Evolutionary conservation across 2,113 vertebrate genomes (phyloP).

Genomic region (Ptilonorhynchus violaceus): DNA sequence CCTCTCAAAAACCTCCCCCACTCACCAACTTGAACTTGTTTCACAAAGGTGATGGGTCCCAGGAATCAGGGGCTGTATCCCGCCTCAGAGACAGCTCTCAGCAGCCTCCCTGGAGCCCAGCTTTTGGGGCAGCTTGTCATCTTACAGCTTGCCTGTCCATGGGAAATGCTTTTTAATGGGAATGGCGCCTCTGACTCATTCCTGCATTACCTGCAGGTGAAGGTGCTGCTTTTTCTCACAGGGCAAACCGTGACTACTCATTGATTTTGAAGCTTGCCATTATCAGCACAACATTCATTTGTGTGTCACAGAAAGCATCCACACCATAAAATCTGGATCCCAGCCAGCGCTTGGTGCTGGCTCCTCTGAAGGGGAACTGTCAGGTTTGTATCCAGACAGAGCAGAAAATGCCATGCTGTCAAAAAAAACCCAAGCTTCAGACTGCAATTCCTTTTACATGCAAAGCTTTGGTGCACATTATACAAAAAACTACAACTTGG

Average conservation of each 20-base stretch:
- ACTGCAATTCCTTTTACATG: not conserved
- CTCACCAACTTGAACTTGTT: rapidly evolving
- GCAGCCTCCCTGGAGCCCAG: not conserved
- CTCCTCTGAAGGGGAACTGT: not conserved
- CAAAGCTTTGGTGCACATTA: rapidly evolving
- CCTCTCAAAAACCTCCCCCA: not conserved
- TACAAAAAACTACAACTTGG: not conserved
- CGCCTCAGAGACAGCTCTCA: not conserved
- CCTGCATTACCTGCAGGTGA: not conserved
- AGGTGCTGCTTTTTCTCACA: not conserved
- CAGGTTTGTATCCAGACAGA: not conserved
- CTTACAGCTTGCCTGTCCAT: not conserved
- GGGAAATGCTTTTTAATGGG: rapidly evolving
- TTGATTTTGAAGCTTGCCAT: not conserved
- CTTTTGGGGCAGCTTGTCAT: not conserved
- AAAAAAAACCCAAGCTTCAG: not conserved
- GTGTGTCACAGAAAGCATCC: not conserved
- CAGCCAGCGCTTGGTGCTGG: not conserved
- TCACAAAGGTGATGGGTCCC: not conserved
- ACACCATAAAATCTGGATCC: not conserved
- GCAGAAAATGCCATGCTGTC: not conserved
- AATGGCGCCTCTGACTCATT: not conserved
- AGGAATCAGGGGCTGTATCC: not conserved
- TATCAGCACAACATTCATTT: not conserved
- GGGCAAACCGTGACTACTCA: not conserved